Percentiles rank a stretch among this genome's conserved stretches.
Conservation (phyloP, 2,888 invertebrate genomes). For the Apamea crenata region DNA sequence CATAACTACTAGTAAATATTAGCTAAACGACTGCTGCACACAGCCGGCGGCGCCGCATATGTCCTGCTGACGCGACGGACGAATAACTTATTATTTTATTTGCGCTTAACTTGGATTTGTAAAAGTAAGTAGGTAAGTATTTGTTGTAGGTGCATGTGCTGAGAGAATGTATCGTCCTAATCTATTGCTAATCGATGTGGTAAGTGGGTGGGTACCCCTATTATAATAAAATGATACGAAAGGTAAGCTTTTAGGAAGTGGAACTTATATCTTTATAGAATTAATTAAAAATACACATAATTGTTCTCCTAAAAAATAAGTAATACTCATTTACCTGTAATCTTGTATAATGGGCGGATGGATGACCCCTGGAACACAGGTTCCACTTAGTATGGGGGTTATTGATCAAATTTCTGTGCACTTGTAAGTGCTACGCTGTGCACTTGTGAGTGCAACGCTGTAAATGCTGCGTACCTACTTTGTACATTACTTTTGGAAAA, state of each 20-base stretch:
- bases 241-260: neutral
- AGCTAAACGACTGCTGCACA: constrained; percentile 69
- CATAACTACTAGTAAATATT: constrained; percentile 71
- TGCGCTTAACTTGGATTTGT: neutral
- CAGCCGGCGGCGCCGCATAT: constrained; percentile 45
- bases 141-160: neutral
- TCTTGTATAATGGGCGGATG: neutral
- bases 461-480: neutral
- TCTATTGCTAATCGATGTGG: neutral
- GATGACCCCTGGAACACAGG: neutral
- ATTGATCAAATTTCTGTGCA: neutral
- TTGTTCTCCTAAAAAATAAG: neutral
- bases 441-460: too few relatives aligned
- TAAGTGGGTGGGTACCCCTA: neutral
- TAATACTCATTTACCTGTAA: neutral
- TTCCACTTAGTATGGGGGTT: neutral
- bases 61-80: neutral
- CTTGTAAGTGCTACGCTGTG: too few relatives aligned
- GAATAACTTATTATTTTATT: constrained; percentile 4
- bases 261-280: neutral
- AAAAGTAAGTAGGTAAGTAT: neutral
- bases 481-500: too few relatives aligned
- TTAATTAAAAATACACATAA: neutral
- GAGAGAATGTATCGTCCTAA: neutral
- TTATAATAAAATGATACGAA: neutral